Percentiles rank a stretch among this genome's conserved stretches.
These are phyloP conservation scores for Leucophenga maculata DNA, from an alignment of 2,888 invertebrate species.

Conservation along the genomic window DNA sequence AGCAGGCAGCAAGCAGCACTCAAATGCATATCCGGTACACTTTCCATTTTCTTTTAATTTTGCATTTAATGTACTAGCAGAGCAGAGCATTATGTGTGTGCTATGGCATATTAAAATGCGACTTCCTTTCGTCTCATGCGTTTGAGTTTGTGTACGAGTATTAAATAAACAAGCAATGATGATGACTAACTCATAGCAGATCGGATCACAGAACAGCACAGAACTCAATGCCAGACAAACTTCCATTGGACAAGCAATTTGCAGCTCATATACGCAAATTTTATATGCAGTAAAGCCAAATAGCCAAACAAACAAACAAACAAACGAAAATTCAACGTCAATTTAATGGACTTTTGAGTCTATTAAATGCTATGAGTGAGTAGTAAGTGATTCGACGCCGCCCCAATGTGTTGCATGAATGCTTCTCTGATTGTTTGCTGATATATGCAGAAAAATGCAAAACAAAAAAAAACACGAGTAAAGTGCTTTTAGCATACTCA, in stretches of 20 bases:
- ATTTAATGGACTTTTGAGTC: slow-evolving; percentile 9
- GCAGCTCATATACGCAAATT: slow-evolving; percentile 19
- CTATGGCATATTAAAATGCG: no score
- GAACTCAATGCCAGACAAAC: no score
- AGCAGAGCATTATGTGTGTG: no score
- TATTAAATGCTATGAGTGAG: slow-evolving; percentile 7
- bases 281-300: not conserved
- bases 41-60: no score
- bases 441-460: slow-evolving; percentile 9
- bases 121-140: no score
- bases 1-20: not conserved
- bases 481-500: not conserved
- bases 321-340: not conserved
- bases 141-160: no score
- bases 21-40: not conserved
- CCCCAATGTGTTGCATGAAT: slow-evolving; percentile 7
- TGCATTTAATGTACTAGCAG: no score
- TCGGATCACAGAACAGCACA: no score
- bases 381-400: not conserved
- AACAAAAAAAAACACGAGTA: not conserved
- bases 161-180: no score
- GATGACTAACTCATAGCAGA: no score
- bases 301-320: not conserved
- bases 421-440: slow-evolving; percentile 22
- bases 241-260: slow-evolving; percentile 9